phyloP scores from a whole-genome alignment of 2,888 invertebrate species.

The Atethmia centrago region DNA sequence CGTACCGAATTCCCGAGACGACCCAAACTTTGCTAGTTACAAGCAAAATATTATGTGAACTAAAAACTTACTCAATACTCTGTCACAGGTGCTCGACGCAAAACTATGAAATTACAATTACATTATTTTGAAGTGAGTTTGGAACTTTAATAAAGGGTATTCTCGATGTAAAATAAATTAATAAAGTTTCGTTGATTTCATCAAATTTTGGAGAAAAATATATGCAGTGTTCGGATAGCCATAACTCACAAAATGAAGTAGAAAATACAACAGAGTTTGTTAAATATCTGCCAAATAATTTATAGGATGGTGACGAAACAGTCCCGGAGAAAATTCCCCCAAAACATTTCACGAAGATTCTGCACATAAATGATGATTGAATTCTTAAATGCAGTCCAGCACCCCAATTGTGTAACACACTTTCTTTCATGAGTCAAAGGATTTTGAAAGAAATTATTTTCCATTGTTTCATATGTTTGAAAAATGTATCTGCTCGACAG shows the following conservation, averaged over 20 bases:
- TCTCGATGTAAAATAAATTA: neutral
- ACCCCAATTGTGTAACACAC: neutral
- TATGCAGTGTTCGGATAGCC: too few species aligned
- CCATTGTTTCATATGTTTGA: neutral
- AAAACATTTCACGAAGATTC: neutral
- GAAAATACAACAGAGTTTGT: neutral
- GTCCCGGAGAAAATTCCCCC: too few species aligned
- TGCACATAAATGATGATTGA: conserved; percentile 11
- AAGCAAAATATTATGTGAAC: conserved; percentile 53
- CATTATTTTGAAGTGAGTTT: conserved; percentile 37
- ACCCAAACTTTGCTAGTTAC: conserved; percentile 46
- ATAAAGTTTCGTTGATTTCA: conserved; percentile 1
- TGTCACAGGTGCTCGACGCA: conserved; percentile 46
- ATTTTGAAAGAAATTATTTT: neutral
- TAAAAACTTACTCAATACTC: conserved; percentile 47
- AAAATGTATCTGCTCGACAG: neutral
- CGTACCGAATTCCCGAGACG: conserved; percentile 29
- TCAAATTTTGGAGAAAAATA: neutral
- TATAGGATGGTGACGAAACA: neutral
- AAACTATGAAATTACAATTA: conserved; percentile 47
- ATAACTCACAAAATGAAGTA: neutral
- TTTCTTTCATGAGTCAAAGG: neutral
- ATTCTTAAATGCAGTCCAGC: neutral
- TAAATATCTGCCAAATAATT: neutral
- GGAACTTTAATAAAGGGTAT: conserved; percentile 26